Evolutionary conservation across 2,888 invertebrate genomes (phyloP), one percentile per base, ranked within the genome.

Genomic region (Amphipoea lucens): DNA sequence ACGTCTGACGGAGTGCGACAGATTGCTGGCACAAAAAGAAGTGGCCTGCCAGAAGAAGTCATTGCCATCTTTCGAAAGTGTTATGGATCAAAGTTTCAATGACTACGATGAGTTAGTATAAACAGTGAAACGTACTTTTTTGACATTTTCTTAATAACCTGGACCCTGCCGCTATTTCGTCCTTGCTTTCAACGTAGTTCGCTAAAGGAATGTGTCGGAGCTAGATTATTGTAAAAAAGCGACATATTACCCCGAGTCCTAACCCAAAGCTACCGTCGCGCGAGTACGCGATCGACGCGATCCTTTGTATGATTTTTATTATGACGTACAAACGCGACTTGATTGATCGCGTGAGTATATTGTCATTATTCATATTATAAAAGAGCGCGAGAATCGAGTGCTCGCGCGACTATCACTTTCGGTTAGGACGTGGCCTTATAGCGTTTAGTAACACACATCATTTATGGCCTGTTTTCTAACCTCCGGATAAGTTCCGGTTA

Each of bases 1-100:
- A 0, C 93, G 95, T 23, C 90, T 97, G 60, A 97, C 96, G 48
- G 96, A 96, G 48, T 97, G 97, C 76, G 96, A 96, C 74, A 90
- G 95, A 83, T 84, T 96, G n/a, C 86, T 96, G 3, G 95, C 96
- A 0, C 96, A 96, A 83, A 96, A 96, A 76, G 95, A 95, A 51
- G 84, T 91, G 0, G 87, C 92, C 2, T 90, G 89, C 66, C 91
- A 93, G 66, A 94, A 94, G 78, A 94, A 94, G 66, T 87, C 92
- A 2, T 68, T 67, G 20, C 85, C 85, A 3, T 88, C 94, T 51
- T 95, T 96, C 77, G 95, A 95, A 77, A 95, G 93, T 90, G 95
- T 94, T 57, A 92, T 96, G 88, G 95, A 95, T 87, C 94, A 95
- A 79, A 94, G 91, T 91, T 96, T 96, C 76, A 94, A 95, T 85